phyloP scores from a whole-genome alignment of 2,113 vertebrate species.

The Indicator maculatus region DNA sequence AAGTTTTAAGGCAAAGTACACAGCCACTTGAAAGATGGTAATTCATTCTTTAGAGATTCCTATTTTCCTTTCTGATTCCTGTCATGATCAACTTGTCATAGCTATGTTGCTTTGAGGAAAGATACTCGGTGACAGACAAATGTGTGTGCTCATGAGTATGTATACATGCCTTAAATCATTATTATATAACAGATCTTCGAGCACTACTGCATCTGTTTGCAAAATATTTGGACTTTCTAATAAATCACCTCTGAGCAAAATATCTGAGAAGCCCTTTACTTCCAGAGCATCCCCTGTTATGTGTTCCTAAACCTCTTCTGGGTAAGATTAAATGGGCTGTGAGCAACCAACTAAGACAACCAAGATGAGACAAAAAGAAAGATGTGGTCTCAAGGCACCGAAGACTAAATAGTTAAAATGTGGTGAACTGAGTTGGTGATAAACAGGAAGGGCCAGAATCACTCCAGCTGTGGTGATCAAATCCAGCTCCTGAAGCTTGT shows the following conservation, averaged over 20 bases:
- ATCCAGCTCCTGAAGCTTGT: not conserved
- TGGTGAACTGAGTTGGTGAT: not conserved
- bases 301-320: not conserved
- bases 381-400: not conserved
- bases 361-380: not conserved
- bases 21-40: not conserved
- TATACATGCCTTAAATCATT: not conserved
- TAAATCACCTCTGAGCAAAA: not conserved
- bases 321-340: not conserved
- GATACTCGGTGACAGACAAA: not conserved
- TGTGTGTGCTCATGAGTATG: not conserved
- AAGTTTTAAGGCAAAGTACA: not conserved
- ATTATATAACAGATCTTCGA: not conserved
- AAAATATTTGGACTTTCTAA: not conserved
- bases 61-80: not conserved
- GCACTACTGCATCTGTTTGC: not conserved
- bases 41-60: not conserved
- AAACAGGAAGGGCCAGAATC: not conserved
- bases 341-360: not conserved
- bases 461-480: not conserved
- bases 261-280: not conserved
- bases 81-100: not conserved
- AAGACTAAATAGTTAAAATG: not conserved
- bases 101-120: not conserved
- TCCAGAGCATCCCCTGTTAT: not conserved